These are phyloP conservation scores for Nudaria mundana DNA, from an alignment of 2,888 invertebrate genomes.

Conservation along the genomic window DNA sequence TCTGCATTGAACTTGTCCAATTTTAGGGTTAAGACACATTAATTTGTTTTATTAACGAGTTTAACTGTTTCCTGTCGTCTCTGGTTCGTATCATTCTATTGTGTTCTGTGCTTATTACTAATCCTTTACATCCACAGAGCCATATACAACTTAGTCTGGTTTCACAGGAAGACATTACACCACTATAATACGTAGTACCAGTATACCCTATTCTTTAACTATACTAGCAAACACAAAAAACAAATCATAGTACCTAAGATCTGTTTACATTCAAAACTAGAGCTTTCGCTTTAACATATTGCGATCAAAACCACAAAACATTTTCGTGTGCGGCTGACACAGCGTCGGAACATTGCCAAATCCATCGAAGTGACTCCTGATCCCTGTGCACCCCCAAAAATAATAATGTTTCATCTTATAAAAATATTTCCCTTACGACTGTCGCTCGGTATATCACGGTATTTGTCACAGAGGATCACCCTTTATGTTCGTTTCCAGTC, in stretches of 20 bases:
- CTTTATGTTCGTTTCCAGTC: conserved; percentile 82
- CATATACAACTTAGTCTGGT: too few species aligned
- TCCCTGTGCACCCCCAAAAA: conserved; percentile 74
- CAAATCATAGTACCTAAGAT: conserved; percentile 10
- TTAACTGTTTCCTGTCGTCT: conserved; percentile 71
- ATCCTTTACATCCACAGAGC: conserved; percentile 6
- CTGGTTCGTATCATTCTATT: conserved; percentile 56
- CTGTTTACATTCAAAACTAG: conserved; percentile 16
- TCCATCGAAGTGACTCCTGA: conserved; percentile 71
- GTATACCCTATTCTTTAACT: too few species aligned
- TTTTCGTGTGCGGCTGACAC: conserved; percentile 25
- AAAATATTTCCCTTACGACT: conserved; percentile 81
- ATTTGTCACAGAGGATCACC: conserved; percentile 82
- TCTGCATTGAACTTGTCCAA: conserved; percentile 80
- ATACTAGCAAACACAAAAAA: conserved; percentile 8
- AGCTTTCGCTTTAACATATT: conserved; percentile 18
- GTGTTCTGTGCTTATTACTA: conserved; percentile 33
- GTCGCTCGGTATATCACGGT: conserved; percentile 80
- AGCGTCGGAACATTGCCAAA: conserved; percentile 55
- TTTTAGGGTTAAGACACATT: conserved; percentile 78
- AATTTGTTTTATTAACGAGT: conserved; percentile 78
- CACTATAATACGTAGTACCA: too few species aligned
- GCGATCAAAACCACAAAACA: conserved; percentile 32
- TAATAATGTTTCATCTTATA: conserved; percentile 82
- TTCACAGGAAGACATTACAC: too few species aligned